Percentiles rank a stretch among this genome's conserved stretches.
These are phyloP conservation scores for Lycia hirtaria DNA, from an alignment of 2,888 invertebrate genomes.

Conservation along the genomic window DNA sequence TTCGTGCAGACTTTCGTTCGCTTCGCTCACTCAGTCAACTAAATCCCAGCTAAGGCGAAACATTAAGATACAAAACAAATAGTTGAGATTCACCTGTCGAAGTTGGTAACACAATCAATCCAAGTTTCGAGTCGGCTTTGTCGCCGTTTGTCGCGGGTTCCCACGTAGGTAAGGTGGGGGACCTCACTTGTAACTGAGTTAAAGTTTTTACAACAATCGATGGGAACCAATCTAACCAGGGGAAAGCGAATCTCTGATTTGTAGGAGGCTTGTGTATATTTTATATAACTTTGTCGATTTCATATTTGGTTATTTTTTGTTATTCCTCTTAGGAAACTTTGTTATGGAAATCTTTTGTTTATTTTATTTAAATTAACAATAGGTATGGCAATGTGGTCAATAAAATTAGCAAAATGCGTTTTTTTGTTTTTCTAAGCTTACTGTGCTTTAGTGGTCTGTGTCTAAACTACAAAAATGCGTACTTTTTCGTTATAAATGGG, in stretches of 20 bases:
- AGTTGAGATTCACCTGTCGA: conserved; percentile 37
- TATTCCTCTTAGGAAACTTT: not conserved
- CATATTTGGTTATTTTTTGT: not conserved
- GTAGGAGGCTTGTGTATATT: conserved; percentile 8
- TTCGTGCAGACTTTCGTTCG: too few relatives aligned
- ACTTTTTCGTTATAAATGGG: too few relatives aligned
- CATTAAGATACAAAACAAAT: conserved; percentile 33
- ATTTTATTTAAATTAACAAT: too few relatives aligned
- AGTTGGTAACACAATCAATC: conserved; percentile 48
- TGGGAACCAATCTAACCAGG: conserved; percentile 59
- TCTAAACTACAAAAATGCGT: too few relatives aligned
- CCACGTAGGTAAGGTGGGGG: conserved; percentile 68
- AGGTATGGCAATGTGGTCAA: too few relatives aligned
- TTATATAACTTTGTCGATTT: conserved; percentile 10
- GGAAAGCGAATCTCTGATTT: conserved; percentile 51
- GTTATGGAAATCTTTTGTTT: too few relatives aligned
- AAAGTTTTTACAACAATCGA: conserved; percentile 65
- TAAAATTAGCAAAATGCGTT: too few relatives aligned
- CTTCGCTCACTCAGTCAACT: too few relatives aligned
- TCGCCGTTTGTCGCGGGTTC: conserved; percentile 50
- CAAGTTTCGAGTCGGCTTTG: conserved; percentile 44
- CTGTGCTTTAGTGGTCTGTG: too few relatives aligned
- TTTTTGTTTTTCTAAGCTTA: too few relatives aligned
- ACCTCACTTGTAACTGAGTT: conserved; percentile 52
- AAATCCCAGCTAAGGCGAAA: conserved; percentile 15